Base-by-base conservation (phyloP, 2,113 vertebrate genomes). In the Upupa epops region DNA sequence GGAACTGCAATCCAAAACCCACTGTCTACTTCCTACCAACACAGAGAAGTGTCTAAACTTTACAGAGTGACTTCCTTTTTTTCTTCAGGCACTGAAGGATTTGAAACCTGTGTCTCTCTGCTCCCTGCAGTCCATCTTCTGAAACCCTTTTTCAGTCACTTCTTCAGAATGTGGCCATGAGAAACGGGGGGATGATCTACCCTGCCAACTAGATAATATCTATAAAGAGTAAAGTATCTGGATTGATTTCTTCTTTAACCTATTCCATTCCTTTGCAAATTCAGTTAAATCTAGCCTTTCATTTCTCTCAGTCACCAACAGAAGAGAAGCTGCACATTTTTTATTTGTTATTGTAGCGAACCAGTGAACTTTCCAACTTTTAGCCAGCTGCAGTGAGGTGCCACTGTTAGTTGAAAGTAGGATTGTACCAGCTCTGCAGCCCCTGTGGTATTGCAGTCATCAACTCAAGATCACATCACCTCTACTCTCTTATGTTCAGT, bases 391-490 rank as follows among this genome's bases (percentile, higher is more conserved):
- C 34, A 55, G 63, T 83, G 28, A 2, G 28, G 19, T 86, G 63
- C 4, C 8, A 32, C 45, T 25, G 16, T 49, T 63, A 46, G 15
- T 24, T 54, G 63, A 31, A 61, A 63, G 24, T 16, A 17, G 20
- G 11, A 13, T 79, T 52, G 5, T 25, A 25, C 4, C 11, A 42
- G 22, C 46, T 10, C 25, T 77, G 20, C 48, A 26, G 54, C 45
- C 13, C 14, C 31, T 19, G n/a, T 51, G 60, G n/a, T 1, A 0
- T 8, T 48, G 24, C 51, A 71, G 31, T 34, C 3, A 3, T 40
- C 3, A 3, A 22, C 31, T 42, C 0, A 1, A 51, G 52, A 31
- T 20, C 66, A 48, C 11, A 42, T 28, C 17, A 52, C 1, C 3
- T 8, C 22, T 45, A 4, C 20, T 81, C 4, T 77, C 4, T 51